Conservation (phyloP, 2,888 invertebrate genomes). For the Schizotus pectinicornis region DNA sequence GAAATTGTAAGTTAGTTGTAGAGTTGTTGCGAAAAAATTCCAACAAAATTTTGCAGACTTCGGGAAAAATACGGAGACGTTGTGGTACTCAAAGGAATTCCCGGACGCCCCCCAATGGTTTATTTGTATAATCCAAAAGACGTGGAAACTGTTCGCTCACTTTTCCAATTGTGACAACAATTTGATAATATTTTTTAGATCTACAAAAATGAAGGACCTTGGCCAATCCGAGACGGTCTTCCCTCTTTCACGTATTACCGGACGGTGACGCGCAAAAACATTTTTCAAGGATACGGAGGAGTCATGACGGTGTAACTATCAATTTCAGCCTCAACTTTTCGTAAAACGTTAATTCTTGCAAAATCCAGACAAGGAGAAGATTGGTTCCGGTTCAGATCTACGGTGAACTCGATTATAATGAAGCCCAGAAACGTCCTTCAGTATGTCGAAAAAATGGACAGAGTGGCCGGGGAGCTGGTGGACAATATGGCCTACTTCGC, state of each 20-base stretch:
- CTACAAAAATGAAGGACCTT: slow-evolving; percentile 58
- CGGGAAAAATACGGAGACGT: slow-evolving; percentile 56
- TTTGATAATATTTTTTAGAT: slow-evolving; percentile 39
- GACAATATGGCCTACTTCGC: slow-evolving; percentile 36
- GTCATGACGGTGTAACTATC: too few species aligned
- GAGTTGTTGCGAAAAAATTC: too few species aligned
- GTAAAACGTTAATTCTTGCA: too few species aligned
- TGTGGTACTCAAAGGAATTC: slow-evolving; percentile 55
- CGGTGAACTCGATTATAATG: slow-evolving; percentile 64
- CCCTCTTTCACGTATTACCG: slow-evolving; percentile 56
- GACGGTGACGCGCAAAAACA: slow-evolving; percentile 5
- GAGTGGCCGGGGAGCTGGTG: slow-evolving; percentile 45
- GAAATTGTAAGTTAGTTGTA: slow-evolving; percentile 28
- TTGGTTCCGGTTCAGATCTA: slow-evolving; percentile 62
- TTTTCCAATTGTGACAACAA: neutral
- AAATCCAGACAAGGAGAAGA: slow-evolving; percentile 64
- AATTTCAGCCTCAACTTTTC: slow-evolving; percentile 11
- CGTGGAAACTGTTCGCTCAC: slow-evolving; percentile 50
- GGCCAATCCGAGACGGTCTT: slow-evolving; percentile 56
- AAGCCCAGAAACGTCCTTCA: slow-evolving; percentile 54
- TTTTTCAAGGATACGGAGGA: neutral
- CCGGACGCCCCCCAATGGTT: slow-evolving; percentile 38
- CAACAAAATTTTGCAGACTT: slow-evolving; percentile 26
- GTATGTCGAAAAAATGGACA: slow-evolving; percentile 47
- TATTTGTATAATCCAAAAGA: slow-evolving; percentile 60